These are phyloP conservation scores for Pachypanchax playfairii DNA, from an alignment of 2,113 vertebrate species.

Conservation along the genomic window DNA sequence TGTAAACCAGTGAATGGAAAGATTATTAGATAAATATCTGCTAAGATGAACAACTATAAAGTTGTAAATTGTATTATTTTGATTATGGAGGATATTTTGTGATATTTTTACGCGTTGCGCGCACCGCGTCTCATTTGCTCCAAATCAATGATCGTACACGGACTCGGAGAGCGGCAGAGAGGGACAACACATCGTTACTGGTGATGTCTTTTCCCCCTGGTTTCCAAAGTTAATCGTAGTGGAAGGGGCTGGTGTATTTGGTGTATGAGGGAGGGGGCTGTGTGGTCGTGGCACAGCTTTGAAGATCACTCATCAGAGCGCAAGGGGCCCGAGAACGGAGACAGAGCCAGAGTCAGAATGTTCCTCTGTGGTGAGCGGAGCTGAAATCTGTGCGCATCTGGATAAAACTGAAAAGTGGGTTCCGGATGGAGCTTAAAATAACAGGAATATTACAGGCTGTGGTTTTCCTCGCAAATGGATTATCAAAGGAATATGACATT, in stretches of 20 bases:
- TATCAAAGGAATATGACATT: constrained; percentile 66
- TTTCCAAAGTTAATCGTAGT: constrained; percentile 73
- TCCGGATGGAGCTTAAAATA: constrained; percentile 48
- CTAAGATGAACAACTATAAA: background rate
- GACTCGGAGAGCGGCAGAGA: too few species aligned
- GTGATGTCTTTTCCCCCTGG: constrained; percentile 55
- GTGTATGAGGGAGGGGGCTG: constrained; percentile 44
- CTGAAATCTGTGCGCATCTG: constrained; percentile 59
- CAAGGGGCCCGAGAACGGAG: constrained; percentile 69
- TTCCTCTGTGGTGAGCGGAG: constrained; percentile 52
- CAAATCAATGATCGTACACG: constrained; percentile 16
- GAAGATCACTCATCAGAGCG: constrained; percentile 80
- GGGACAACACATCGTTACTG: constrained; percentile 45
- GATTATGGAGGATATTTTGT: background rate
- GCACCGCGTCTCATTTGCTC: constrained; percentile 12
- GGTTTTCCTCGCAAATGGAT: constrained; percentile 73
- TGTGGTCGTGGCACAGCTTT: constrained; percentile 79
- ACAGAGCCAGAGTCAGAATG: constrained; percentile 39
- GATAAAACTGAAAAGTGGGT: constrained; percentile 47
- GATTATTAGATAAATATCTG: too few species aligned
- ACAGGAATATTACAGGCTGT: constrained; percentile 56
- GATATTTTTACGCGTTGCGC: background rate
- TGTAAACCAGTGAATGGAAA: too few species aligned
- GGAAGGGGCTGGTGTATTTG: constrained; percentile 57
- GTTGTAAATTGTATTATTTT: background rate